Base-by-base conservation (phyloP, 2,888 invertebrate species). In the Eudemis profundana region DNA sequence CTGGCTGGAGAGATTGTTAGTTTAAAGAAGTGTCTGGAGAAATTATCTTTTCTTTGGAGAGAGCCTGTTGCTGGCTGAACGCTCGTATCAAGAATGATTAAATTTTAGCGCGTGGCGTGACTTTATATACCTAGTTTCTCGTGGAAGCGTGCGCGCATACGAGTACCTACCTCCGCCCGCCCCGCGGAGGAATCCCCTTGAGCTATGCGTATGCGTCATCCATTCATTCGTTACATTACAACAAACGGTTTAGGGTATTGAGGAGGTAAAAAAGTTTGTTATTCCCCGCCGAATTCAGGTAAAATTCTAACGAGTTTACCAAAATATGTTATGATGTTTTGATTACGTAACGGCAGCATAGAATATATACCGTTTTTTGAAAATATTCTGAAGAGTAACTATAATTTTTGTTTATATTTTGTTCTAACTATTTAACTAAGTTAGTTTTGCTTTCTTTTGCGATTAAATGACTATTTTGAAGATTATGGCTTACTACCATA, bases 101-200 rank as follows among this genome's bases (percentile, higher is more conserved):
- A 61, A 72, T 74, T 69, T 69, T 67, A 57, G 73, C 73, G 72
- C 70, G 72, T 42, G 74, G 61, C 5, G 33, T 65, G 61, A 56
- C 66, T 67, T 75, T 79, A 70, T 78, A 78, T 56, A 56, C 17
- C 17, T 12, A n/a, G n/a, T n/a, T n/a, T n/a, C 12, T 12, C 51
- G 33, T 7, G 19, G 53, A 42, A 71, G 61, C 51, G 67, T 27
- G 61, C 69, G 57, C 69, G 72, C 74, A 72, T 69, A 64, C 62
- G 61, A 69, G 57, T 69, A 72, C 74, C 72, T 69, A 64, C 62
- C 67, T 49, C 59, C 46, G 63, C 29, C 67, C 38, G 68, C 53
- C 51, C 73, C 76, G 74, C 78, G 71, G 73, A 76, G 78, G 77
- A 76, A 72, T 76, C 78, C 80, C 79, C 77, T 70, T 51, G 54